These are phyloP conservation scores for Rhynchomys soricoides DNA, from an alignment of 2,113 vertebrate genomes.

Conservation along the genomic window DNA sequence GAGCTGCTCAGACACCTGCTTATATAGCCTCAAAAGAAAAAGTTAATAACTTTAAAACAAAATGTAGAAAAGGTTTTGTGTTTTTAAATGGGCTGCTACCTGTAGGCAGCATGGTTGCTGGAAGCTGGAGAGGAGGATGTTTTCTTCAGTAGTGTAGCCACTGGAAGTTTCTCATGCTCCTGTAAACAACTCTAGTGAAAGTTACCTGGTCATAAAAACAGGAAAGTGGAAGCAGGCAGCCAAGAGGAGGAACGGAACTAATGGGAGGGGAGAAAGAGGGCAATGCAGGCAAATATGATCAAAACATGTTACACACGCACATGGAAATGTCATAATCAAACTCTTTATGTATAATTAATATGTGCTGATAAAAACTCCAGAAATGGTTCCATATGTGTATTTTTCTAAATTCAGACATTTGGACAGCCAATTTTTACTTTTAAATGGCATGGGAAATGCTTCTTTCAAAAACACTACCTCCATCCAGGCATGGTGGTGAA, in stretches of 20 bases:
- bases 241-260: too few relatives aligned
- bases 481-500: neutral
- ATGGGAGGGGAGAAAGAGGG: too few relatives aligned
- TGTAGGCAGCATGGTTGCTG: neutral
- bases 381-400: neutral
- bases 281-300: neutral
- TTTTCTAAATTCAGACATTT: slow-evolving; percentile 38
- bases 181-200: neutral
- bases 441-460: neutral
- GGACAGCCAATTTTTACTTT: neutral
- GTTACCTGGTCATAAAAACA: neutral
- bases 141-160: neutral
- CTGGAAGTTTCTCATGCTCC: neutral
- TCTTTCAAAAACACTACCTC: neutral
- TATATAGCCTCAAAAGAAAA: neutral
- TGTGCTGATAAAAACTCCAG: neutral
- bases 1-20: neutral
- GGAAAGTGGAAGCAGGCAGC: neutral
- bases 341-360: neutral
- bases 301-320: neutral
- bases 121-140: too few relatives aligned
- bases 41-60: neutral
- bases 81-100: neutral
- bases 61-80: neutral
- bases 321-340: neutral